Evolutionary conservation across 2,888 invertebrate genomes (phyloP), one percentile per base, ranked within the genome.

Genomic region (Hirtodrosophila confusa): DNA sequence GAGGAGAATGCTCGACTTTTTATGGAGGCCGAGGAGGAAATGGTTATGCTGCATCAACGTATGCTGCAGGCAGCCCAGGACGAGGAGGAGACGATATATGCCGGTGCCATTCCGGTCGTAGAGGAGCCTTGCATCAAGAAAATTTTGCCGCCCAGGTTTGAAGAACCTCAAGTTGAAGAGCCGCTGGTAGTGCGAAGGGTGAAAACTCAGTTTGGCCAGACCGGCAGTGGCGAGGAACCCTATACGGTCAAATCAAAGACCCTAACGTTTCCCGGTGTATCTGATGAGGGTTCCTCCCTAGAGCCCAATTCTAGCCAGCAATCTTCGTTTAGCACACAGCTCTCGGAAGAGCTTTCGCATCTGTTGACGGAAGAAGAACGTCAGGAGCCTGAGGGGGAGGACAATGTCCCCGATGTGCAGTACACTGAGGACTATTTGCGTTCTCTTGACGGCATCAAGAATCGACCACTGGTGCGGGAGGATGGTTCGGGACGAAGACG

Each of bases 381-480:
- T 0, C 77, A 50, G 43, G 94, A 94, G 53, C 91, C 91, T 0
- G 91, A 90, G 44, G 90, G 91, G 2, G 90, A 90, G 43, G 90
- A 91, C 31, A 87, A 86, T 55, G 49, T 82, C 44, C 78, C 78
- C n/a, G 75, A 89, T 11, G 65, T 87, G 1, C 89, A 90, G 60
- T 90, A 90, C 49, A 89, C 90, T 12, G 92, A 93, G 64, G 91
- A 92, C 29, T 92, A 92, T 74, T 83, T 93, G 43, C 90, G 92
- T 91, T 94, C 94, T 80, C 92, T 95, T 88, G 95, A 95, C 90
- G 95, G 94, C 78, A 93, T 94, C 85, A 94, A 94, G 90, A 93
- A 91, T 86, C 93, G 93, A 70, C 93, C 94, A 57, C 89, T 94
- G 80, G 92, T 93, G 89, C 93, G 94, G 71, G 93, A 92, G 89